Percentiles rank a stretch among this genome's conserved stretches.
Conservation (phyloP, 2,888 invertebrate genomes). For the Linyphia triangularis region DNA sequence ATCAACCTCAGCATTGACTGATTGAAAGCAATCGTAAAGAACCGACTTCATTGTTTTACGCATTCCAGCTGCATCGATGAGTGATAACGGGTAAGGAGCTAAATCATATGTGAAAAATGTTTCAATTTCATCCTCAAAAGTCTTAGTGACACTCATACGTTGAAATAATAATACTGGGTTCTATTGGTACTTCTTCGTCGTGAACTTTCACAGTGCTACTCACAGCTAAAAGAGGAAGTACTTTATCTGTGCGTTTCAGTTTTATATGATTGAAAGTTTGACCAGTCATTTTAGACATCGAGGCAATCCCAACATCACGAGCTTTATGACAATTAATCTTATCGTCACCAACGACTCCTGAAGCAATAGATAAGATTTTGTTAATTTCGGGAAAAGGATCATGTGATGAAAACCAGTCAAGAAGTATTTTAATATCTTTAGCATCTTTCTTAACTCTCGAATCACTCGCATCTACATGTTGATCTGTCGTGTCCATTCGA, state of each 20-base stretch:
- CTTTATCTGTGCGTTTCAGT: background rate
- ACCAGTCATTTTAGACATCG: background rate
- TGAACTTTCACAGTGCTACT: too few relatives aligned
- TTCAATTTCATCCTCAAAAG: too few relatives aligned
- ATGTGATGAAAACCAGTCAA: background rate
- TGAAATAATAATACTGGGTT: too few relatives aligned
- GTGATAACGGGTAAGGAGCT: too few relatives aligned
- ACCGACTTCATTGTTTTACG: too few relatives aligned
- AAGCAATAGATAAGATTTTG: background rate
- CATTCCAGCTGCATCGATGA: too few relatives aligned
- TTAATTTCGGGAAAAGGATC: background rate
- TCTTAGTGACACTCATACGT: too few relatives aligned
- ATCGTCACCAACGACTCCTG: background rate
- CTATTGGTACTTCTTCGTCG: too few relatives aligned
- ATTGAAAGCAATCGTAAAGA: too few relatives aligned
- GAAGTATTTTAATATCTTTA: too few relatives aligned
- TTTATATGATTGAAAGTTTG: background rate
- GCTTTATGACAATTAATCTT: background rate
- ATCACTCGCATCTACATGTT: slow-evolving; percentile 1
- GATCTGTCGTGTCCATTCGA: background rate
- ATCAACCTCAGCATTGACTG: too few relatives aligned
- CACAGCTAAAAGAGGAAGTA: background rate
- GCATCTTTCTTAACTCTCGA: background rate
- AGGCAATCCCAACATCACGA: background rate
- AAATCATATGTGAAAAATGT: too few relatives aligned